Evolutionary conservation across 2,888 invertebrate species (phyloP), one percentile per base, ranked within the genome.

Genomic region (Patella pellucida): DNA sequence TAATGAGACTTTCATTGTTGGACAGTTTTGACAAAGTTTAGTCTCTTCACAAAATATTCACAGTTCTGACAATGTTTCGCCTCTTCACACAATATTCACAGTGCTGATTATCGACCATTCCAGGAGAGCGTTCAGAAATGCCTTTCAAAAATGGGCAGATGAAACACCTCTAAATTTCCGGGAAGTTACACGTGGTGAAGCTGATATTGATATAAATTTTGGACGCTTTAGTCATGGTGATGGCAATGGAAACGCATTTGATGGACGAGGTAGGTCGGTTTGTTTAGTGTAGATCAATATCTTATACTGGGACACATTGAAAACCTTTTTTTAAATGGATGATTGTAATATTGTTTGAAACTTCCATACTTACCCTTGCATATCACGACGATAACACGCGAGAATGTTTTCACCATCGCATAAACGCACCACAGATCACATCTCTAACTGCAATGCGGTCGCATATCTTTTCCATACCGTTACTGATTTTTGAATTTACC

Each of bases 171-270:
- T 90, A 56, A 82, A 72, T 7, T 87, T 90, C 78, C 68, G 77
- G 2, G 86, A 87, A 71, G 79, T 79, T 0, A 69, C 76, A 7
- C 68, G 79, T 7, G 81, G 82, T 1, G 75, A 82, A 11, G 86
- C 87, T 0, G 89, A 90, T 74, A 88, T 90, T 31, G 80, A 87
- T 14, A 87, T 90, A 73, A 81, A 78, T 74, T 90, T 86, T 77
- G 85, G 76, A 3, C 73, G 76, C 7, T 70, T 83, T 2, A 79
- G 85, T 51, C 90, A 90, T 74, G 85, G 86, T 2, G 90, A 90
- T 75, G 88, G 87, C 3, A 72, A 77, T n/a, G 82, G 81, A 0
- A 87, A 87, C 69, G 79, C 88, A 3, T 90, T 90, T 80, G 90
- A 90, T 77, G 89, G 90, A 12, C 80, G 78, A 82, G 88, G 90